A percentile compares a stretch with the other conserved stretches of the same genome.
These are phyloP conservation scores for Aix galericulata DNA, from an alignment of 2,113 vertebrate species.

Conservation along the genomic window DNA sequence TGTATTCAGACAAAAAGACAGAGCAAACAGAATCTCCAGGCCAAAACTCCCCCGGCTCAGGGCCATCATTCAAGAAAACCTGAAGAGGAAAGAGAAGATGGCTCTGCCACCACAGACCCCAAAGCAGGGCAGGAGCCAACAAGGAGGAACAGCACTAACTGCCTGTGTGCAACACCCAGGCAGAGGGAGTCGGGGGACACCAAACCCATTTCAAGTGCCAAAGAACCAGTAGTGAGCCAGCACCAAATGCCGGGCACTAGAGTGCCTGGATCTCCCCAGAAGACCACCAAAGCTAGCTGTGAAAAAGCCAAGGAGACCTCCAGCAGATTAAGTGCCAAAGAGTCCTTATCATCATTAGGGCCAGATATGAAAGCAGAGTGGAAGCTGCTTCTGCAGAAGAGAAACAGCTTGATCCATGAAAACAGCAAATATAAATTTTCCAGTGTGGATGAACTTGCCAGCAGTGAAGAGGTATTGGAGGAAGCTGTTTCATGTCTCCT, in stretches of 20 bases:
- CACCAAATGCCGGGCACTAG: neutral
- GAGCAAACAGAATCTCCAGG: neutral
- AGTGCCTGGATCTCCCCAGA: neutral
- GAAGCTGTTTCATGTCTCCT: neutral
- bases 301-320: neutral
- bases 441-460: slow-evolving; percentile 25
- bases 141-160: neutral
- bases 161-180: neutral
- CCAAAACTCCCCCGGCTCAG: neutral
- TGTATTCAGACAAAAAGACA: neutral
- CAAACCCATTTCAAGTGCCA: neutral
- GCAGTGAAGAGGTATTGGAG: slow-evolving; percentile 57
- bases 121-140: neutral
- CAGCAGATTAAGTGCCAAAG: neutral
- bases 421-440: slow-evolving; percentile 69
- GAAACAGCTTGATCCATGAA: neutral
- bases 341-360: neutral
- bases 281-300: neutral
- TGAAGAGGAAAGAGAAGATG: neutral
- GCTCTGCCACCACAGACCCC: neutral
- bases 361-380: slow-evolving; percentile 2
- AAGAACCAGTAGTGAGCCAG: neutral
- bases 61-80: neutral
- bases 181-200: neutral
- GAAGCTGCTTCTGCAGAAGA: neutral